phyloP scores from a whole-genome alignment of 2,113 vertebrate species.

The Thinocorus orbignyianus region DNA sequence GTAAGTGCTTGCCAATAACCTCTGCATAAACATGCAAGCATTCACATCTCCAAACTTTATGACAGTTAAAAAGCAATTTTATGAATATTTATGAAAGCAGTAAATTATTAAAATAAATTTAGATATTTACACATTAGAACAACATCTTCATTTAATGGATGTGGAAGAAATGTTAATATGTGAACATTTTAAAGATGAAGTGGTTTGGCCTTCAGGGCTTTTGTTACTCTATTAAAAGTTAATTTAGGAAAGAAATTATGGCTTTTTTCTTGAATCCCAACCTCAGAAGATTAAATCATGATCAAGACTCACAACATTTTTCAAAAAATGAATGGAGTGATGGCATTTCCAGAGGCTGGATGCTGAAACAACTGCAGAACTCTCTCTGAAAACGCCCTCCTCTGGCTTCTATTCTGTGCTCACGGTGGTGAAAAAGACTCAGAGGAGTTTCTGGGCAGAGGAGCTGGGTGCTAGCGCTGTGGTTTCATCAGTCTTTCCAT shows the following conservation, averaged over 20 bases:
- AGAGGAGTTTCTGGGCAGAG: not conserved
- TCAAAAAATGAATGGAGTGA: not conserved
- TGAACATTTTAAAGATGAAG: constrained; percentile 48
- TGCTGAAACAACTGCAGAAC: not conserved
- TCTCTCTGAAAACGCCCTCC: not conserved
- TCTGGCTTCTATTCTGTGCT: not conserved
- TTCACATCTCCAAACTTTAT: constrained; percentile 25
- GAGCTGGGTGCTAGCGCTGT: not conserved
- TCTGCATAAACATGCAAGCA: not conserved
- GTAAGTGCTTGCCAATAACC: constrained; percentile 6
- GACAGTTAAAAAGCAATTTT: constrained; percentile 49
- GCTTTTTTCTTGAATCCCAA: not conserved
- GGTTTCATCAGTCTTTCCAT: not conserved
- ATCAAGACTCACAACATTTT: not conserved
- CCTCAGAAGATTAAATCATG: constrained; percentile 18
- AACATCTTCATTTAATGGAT: constrained; percentile 51
- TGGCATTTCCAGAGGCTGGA: not conserved
- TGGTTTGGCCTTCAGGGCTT: constrained; percentile 37
- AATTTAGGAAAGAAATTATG: constrained; percentile 34
- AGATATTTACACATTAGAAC: constrained; percentile 64
- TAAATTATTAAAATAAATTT: constrained; percentile 63
- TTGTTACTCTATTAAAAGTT: constrained; percentile 61
- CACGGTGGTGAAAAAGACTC: not conserved
- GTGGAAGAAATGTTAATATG: constrained; percentile 53
- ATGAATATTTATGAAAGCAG: constrained; percentile 60